A percentile compares a stretch with the other conserved stretches of the same genome.
These are phyloP conservation scores for Toxotes chatareus DNA, from an alignment of 2,113 vertebrate species.

Conservation along the genomic window DNA sequence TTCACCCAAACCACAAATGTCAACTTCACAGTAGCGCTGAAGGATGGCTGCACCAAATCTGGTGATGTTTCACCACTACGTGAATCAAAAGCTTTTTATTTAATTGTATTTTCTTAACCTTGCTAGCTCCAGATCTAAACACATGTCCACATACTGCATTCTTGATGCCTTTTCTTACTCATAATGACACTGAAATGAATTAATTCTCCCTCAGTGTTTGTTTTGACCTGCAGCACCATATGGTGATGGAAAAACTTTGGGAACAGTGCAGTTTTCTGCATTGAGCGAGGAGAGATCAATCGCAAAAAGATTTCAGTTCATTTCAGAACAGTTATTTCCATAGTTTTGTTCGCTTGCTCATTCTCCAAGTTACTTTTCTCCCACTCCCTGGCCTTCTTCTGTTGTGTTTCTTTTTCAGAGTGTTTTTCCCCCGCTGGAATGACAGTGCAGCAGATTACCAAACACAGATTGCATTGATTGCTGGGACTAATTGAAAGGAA, in stretches of 20 bases:
- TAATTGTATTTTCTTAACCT: not conserved
- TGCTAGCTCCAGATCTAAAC: not conserved
- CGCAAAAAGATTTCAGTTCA: conserved; percentile 22
- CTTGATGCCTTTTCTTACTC: not conserved
- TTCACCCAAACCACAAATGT: too few relatives aligned
- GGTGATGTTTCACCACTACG: not conserved
- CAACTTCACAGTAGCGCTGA: too few relatives aligned
- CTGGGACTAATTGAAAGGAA: conserved; percentile 80
- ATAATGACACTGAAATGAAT: conserved; percentile 10
- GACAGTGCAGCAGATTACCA: conserved; percentile 69
- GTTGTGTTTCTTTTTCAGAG: conserved; percentile 41
- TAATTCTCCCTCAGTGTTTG: conserved; percentile 8
- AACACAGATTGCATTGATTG: conserved; percentile 81
- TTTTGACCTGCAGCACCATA: conserved; percentile 28
- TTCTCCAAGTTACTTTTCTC: conserved; percentile 17
- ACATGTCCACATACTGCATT: not conserved
- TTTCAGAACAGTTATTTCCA: conserved; percentile 39
- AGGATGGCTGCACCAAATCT: too few relatives aligned
- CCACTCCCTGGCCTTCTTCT: conserved; percentile 32
- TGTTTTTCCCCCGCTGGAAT: conserved; percentile 46
- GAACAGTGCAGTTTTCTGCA: conserved; percentile 27
- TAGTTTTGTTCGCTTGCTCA: conserved; percentile 19
- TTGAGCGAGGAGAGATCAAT: conserved; percentile 35
- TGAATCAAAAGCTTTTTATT: not conserved
- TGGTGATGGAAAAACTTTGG: conserved; percentile 20